Evolutionary conservation across 1,140 invertebrate genomes (phyloP), one percentile per base, ranked within the genome.

Genomic region (Olivierus martensii): DNA sequence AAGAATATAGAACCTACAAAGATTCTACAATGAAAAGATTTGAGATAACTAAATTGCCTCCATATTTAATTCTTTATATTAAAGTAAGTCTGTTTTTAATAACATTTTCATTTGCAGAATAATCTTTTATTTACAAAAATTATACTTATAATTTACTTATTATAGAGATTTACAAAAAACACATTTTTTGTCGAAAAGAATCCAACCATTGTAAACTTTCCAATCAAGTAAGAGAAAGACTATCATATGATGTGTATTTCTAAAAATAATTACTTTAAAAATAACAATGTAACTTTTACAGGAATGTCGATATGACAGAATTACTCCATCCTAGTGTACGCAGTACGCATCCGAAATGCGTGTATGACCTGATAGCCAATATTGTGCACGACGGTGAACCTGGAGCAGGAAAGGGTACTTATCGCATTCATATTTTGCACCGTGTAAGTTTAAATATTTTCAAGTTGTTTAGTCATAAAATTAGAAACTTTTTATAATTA

Each of bases 1-100:
- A 97, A 68, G 96, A 99, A 68, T 98, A 98, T 67, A 98, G 98
- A 73, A 99, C 94, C 0, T 96, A 97, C 67, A 99, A 99, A 67
- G 95, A 99, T 66, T 96, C 95, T 65, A 92, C 92, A 64, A 74
- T 99, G 71, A 99, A 97, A 66, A 76, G 88, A 62, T 99, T 98
- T 73, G 89, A 98, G 73, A 85, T 99, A 22, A 90, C 87, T 0
- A 75, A 82, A 62, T 73, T 99, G 44, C 95, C 95, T 11, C 90
- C 57, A n/a, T 99, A 92, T 71, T 77, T 99, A 14, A 97, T 99
- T 63, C 70, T 99, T 46, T 97, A 94, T 60, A 93, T 98, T 44
- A 94, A 95, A 74, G 79, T 81, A 63, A 69, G 51, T n/a, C n/a
- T n/a, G n/a, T n/a, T n/a, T n/a, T n/a, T n/a, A n/a, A n/a, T n/a